These are phyloP conservation scores for Heptranchias perlo DNA, from an alignment of 2,113 vertebrate genomes.

Conservation along the genomic window DNA sequence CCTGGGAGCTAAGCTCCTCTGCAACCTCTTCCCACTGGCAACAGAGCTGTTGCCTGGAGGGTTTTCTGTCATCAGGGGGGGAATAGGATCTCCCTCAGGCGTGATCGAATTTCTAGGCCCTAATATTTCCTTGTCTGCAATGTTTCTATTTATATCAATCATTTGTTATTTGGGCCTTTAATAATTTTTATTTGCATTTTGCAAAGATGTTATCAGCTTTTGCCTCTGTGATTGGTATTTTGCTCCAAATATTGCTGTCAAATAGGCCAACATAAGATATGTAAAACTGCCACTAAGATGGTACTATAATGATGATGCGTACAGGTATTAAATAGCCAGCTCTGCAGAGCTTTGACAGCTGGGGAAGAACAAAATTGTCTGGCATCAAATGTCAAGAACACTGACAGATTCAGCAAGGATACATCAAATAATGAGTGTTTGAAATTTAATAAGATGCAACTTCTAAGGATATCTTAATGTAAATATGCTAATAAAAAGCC, in stretches of 20 bases:
- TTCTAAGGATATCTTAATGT: neutral
- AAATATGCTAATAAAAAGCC: conserved; percentile 26
- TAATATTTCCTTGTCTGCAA: neutral
- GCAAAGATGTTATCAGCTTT: neutral
- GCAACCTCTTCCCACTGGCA: neutral
- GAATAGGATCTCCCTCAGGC: neutral
- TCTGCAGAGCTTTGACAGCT: neutral
- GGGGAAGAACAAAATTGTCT: neutral
- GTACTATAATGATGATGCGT: neutral
- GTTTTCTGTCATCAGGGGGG: neutral
- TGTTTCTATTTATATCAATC: neutral
- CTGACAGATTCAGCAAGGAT: neutral
- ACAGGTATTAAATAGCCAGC: neutral
- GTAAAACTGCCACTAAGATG: neutral
- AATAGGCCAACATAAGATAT: neutral
- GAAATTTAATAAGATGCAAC: conserved; percentile 12
- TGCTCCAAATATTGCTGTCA: neutral
- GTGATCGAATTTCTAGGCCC: neutral
- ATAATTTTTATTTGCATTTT: neutral
- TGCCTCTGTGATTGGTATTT: neutral
- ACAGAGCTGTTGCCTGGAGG: too few relatives aligned
- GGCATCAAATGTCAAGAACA: neutral
- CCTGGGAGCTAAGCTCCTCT: neutral
- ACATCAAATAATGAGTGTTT: neutral
- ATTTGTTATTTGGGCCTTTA: too few relatives aligned